These are phyloP conservation scores for Drosophila lacertosa DNA, from an alignment of 1,140 invertebrate species.

Conservation along the genomic window DNA sequence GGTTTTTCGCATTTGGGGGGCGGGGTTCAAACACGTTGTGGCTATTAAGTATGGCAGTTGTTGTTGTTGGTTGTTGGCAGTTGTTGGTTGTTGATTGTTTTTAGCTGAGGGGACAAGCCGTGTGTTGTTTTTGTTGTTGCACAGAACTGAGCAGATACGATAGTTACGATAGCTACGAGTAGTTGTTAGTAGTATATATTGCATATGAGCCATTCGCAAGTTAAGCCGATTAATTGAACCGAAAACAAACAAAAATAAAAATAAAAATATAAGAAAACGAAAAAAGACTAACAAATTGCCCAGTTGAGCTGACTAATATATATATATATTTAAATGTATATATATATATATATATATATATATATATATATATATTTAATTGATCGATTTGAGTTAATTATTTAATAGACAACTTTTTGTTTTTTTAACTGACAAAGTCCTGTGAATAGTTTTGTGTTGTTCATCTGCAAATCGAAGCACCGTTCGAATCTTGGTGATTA, in stretches of 20 bases:
- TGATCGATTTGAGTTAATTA: neutral
- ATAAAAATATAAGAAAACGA: too few species aligned
- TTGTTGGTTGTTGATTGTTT: too few species aligned
- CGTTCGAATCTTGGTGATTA: slow-evolving; percentile 46
- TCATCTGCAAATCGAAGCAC: slow-evolving; percentile 31
- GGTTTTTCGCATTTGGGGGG: too few species aligned
- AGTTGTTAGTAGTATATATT: slow-evolving; percentile 23
- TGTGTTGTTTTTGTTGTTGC: slow-evolving; percentile 23
- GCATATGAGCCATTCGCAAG: slow-evolving; percentile 76
- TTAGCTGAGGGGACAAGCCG: slow-evolving; percentile 26
- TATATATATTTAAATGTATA: too few species aligned
- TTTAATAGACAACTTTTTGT: neutral
- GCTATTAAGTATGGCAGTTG: slow-evolving; percentile 27
- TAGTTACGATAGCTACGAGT: slow-evolving; percentile 32
- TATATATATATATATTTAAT: neutral
- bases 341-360: too few species aligned
- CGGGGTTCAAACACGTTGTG: neutral
- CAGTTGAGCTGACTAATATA: neutral
- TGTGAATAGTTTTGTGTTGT: slow-evolving; percentile 36
- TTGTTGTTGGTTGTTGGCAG: slow-evolving; percentile 13
- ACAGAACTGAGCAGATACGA: slow-evolving; percentile 6
- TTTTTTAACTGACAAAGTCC: slow-evolving; percentile 46
- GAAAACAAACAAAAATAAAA: neutral
- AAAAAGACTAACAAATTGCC: slow-evolving; percentile 9
- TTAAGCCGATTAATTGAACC: slow-evolving; percentile 68